Percentiles rank a stretch among this genome's conserved stretches.
These are phyloP conservation scores for Caenorhabditis virilis DNA, from an alignment of 2,888 invertebrate genomes.

Conservation along the genomic window DNA sequence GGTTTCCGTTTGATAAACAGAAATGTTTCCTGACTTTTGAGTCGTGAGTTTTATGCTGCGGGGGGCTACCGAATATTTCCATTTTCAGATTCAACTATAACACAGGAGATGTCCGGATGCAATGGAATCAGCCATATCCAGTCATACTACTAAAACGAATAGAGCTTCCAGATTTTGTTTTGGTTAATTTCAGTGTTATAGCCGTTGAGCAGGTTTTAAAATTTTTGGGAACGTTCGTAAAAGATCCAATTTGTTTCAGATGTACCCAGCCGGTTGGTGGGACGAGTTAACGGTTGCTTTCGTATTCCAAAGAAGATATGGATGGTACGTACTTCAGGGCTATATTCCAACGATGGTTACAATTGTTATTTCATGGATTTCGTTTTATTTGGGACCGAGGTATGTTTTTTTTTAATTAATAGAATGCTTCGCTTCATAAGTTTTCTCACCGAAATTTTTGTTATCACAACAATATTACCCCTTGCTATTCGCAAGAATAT, in stretches of 20 bases:
- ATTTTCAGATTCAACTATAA: conserved; percentile 67
- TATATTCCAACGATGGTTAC: conserved; percentile 66
- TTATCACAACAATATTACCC: too few species aligned
- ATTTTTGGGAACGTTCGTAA: background rate
- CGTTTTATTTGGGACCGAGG: conserved; percentile 68
- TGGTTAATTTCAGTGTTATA: conserved; percentile 66
- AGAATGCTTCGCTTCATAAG: too few species aligned
- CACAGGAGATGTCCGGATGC: conserved; percentile 68
- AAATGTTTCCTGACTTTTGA: conserved; percentile 68
- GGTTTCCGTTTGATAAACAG: conserved; percentile 65
- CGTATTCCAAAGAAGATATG: conserved; percentile 67
- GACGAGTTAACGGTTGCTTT: conserved; percentile 68
- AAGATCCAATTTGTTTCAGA: conserved; percentile 33
- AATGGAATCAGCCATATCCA: conserved; percentile 67
- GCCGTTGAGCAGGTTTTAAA: conserved; percentile 63
- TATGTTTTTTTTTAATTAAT: too few species aligned
- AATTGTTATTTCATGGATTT: conserved; percentile 69
- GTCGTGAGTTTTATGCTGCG: conserved; percentile 46
- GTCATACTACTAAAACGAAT: conserved; percentile 59
- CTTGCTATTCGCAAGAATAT: too few species aligned
- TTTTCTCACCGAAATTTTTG: too few species aligned
- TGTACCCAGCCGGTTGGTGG: conserved; percentile 69
- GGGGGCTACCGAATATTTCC: background rate
- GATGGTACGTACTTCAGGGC: conserved; percentile 69
- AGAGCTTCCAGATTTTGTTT: conserved; percentile 66